These are phyloP conservation scores for Pan paniscus DNA, from an alignment of 2,113 vertebrate genomes.

Conservation along the genomic window DNA sequence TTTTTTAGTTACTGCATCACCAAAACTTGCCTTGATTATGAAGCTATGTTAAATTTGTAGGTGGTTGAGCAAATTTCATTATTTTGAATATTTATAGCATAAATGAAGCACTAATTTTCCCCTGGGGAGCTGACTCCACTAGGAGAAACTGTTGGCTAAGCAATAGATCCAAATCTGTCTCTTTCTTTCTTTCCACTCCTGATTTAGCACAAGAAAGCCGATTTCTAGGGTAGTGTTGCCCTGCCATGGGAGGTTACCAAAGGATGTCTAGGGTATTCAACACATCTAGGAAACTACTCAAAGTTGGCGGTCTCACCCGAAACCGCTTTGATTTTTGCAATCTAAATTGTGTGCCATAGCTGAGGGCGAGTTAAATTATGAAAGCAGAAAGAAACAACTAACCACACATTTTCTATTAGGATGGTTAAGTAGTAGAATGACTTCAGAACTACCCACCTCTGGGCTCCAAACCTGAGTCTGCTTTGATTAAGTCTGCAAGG, in stretches of 20 bases:
- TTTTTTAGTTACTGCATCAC: neutral
- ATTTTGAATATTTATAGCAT: neutral
- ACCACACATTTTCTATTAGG: neutral
- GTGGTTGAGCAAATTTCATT: neutral
- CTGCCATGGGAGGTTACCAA: too few relatives aligned
- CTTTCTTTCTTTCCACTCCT: neutral
- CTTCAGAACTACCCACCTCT: neutral
- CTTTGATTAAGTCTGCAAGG: neutral
- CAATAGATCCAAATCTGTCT: neutral
- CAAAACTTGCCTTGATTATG: neutral
- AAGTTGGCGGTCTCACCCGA: neutral
- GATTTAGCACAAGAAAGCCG: neutral
- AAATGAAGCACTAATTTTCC: neutral
- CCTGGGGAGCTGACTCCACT: neutral
- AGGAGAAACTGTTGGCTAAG: neutral
- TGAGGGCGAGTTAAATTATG: neutral
- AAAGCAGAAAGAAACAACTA: neutral
- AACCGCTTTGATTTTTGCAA: neutral
- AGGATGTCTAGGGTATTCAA: rapidly evolving
- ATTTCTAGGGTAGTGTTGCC: neutral
- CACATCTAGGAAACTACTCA: neutral
- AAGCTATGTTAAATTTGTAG: neutral
- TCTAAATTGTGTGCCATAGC: neutral
- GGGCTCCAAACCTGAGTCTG: neutral
- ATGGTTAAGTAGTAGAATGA: neutral